These are phyloP conservation scores for Circaetus cinerascens DNA, from an alignment of 2,113 vertebrate species.

Conservation along the genomic window DNA sequence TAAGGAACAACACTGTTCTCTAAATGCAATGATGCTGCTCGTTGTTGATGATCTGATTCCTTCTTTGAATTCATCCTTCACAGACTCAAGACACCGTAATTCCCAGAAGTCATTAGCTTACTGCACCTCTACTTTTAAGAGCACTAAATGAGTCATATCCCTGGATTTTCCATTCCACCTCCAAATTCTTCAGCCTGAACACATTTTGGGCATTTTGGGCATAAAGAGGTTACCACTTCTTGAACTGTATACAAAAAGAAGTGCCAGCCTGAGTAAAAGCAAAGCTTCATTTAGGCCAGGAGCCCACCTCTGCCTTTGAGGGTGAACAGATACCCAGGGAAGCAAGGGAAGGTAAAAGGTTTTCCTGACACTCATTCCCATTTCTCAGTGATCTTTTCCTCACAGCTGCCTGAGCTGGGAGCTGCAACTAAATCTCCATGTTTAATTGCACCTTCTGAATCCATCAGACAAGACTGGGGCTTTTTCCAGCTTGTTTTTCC, in stretches of 20 bases:
- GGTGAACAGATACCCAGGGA: neutral
- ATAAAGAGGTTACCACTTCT: neutral
- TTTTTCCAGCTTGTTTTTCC: neutral
- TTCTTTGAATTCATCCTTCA: neutral
- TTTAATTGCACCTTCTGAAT: neutral
- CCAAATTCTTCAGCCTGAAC: neutral
- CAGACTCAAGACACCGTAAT: neutral
- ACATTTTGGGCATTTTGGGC: neutral
- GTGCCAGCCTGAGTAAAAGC: neutral
- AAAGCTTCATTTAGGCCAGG: constrained; percentile 2
- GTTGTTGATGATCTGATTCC: neutral
- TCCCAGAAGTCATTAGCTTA: neutral
- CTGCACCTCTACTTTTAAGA: neutral
- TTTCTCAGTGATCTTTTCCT: neutral
- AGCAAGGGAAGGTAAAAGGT: neutral
- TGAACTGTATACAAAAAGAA: neutral
- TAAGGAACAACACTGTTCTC: neutral
- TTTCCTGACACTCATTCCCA: neutral
- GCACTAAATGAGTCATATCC: neutral
- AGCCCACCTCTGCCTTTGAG: neutral
- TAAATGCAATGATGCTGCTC: neutral
- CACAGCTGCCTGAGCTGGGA: neutral
- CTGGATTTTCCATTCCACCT: neutral
- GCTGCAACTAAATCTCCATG: neutral
- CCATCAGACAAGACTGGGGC: neutral